phyloP scores from a whole-genome alignment of 2,888 invertebrate genomes.

The Pollenia labialis region DNA sequence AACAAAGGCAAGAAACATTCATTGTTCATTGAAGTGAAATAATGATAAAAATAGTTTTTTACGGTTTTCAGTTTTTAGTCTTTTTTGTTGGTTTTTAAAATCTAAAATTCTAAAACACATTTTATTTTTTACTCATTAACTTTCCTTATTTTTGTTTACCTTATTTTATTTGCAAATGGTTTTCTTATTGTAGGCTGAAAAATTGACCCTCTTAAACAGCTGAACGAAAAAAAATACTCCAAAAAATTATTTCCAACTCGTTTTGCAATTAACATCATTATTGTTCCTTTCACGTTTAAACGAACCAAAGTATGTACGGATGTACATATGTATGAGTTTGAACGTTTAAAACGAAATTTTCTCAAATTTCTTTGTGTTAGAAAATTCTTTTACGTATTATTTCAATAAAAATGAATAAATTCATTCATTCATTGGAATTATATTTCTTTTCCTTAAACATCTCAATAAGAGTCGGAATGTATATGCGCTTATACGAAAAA shows the following conservation, averaged over 20 bases:
- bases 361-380: conserved; percentile 59
- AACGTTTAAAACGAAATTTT: conserved; percentile 41
- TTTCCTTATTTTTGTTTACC: too few relatives aligned
- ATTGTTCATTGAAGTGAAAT: not conserved
- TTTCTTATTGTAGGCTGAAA: not conserved
- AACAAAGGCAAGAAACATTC: not conserved
- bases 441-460: conserved; percentile 56
- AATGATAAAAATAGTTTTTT: not conserved
- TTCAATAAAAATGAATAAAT: conserved; percentile 58
- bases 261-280: conserved; percentile 67
- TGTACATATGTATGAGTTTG: not conserved
- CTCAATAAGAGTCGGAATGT: conserved; percentile 24
- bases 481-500: not conserved
- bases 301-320: not conserved
- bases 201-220: conserved; percentile 50
- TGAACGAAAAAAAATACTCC: conserved; percentile 18
- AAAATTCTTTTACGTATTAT: conserved; percentile 65
- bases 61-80: not conserved
- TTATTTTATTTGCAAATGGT: not conserved
- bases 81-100: too few relatives aligned
- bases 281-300: conserved; percentile 39
- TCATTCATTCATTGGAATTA: conserved; percentile 66
- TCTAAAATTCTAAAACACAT: too few relatives aligned
- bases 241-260: conserved; percentile 54
- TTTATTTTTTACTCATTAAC: too few relatives aligned